These are phyloP conservation scores for Diarsia brunnea DNA, from an alignment of 2,888 invertebrate genomes.

Conservation along the genomic window DNA sequence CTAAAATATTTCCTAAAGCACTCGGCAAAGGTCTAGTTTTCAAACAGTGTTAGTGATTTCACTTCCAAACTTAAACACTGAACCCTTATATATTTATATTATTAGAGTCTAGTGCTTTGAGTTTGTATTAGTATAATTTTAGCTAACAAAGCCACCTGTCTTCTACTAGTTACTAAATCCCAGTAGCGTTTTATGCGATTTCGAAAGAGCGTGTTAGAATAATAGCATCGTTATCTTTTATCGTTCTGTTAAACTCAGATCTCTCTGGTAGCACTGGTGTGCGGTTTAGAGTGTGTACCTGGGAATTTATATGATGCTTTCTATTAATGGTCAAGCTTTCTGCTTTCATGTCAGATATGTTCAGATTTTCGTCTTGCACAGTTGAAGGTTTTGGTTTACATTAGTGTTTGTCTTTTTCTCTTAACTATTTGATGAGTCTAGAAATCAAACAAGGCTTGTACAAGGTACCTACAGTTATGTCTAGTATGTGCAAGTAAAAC, in stretches of 20 bases:
- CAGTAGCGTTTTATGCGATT: constrained; percentile 68
- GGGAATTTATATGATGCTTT: neutral
- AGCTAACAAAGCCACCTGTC: constrained; percentile 39
- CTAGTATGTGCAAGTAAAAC: neutral
- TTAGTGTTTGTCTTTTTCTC: neutral
- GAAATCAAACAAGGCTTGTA: too few species aligned
- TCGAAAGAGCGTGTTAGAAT: constrained; percentile 67
- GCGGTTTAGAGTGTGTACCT: constrained; percentile 13
- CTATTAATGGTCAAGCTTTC: neutral
- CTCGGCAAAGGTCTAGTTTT: neutral
- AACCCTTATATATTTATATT: neutral
- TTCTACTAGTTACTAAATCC: constrained; percentile 61
- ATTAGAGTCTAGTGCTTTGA: neutral
- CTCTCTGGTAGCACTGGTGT: constrained; percentile 34
- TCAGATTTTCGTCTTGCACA: neutral
- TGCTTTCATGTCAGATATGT: neutral
- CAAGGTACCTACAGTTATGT: neutral
- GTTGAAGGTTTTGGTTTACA: neutral
- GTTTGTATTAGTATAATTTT: constrained; percentile 12
- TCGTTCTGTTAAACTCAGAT: constrained; percentile 56
- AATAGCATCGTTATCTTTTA: constrained; percentile 67
- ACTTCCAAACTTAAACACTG: neutral
- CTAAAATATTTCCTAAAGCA: neutral
- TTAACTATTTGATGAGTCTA: neutral
- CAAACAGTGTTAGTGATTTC: neutral